These are phyloP conservation scores for Alfaro cultratus DNA, from an alignment of 2,797 vertebrate species.

Conservation along the genomic window DNA sequence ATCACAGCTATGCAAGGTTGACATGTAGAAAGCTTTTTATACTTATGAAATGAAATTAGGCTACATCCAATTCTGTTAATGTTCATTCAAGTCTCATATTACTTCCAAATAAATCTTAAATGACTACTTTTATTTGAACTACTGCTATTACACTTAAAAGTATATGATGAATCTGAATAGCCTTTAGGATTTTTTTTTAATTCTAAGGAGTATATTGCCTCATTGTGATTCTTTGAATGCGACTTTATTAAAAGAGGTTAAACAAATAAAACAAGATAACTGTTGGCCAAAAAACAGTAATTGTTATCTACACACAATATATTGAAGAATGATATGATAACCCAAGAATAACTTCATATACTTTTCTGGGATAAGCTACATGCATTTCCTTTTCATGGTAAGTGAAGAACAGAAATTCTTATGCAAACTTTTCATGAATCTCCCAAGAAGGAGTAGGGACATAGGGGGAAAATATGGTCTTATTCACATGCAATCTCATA, in stretches of 20 bases:
- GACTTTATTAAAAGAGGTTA: neutral
- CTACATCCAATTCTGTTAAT: neutral
- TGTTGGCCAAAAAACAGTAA: neutral
- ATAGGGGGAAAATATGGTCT: neutral
- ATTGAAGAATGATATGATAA: neutral
- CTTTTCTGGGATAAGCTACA: neutral
- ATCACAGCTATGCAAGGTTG: constrained; percentile 13
- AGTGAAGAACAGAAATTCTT: neutral
- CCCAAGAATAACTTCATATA: neutral
- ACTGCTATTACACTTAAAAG: neutral
- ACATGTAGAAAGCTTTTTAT: constrained; percentile 3
- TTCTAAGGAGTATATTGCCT: neutral
- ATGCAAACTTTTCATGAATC: neutral
- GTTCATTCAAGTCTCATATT: neutral
- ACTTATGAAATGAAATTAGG: neutral
- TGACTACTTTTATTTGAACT: neutral
- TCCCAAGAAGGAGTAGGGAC: neutral
- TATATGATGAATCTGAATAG: neutral
- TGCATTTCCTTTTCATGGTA: neutral
- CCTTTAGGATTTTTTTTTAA: neutral
- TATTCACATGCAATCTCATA: neutral
- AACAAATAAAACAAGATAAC: neutral
- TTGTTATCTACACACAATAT: neutral
- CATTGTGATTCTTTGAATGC: neutral
- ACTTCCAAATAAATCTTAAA: neutral